Conservation (phyloP, 2,113 vertebrate species). For the Pelusios castaneus region DNA sequence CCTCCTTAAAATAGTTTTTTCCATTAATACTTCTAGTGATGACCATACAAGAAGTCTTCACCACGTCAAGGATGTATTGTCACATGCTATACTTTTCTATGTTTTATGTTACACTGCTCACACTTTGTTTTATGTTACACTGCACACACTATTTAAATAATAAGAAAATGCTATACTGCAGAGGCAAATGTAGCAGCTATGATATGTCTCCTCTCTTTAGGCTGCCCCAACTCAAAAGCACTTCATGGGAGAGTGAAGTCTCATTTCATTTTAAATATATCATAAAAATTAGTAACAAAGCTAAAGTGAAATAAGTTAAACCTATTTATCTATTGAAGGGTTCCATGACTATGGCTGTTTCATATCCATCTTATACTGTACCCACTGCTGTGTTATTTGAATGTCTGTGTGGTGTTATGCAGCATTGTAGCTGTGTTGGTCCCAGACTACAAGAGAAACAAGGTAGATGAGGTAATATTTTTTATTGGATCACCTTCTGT, state of each 20-base stretch:
- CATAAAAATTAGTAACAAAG: conserved; percentile 25
- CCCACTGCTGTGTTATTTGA: background rate
- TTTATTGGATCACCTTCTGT: too few relatives aligned
- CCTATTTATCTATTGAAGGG: background rate
- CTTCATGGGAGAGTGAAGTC: conserved; percentile 8
- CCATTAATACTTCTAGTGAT: background rate
- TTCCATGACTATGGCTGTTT: background rate
- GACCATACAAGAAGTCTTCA: background rate
- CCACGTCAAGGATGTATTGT: background rate
- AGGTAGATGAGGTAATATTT: too few relatives aligned
- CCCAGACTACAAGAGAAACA: background rate
- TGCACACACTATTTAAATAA: background rate
- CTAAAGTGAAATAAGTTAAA: conserved; percentile 1
- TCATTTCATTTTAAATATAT: conserved; percentile 27
- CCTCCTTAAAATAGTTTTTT: background rate
- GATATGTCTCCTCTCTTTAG: background rate
- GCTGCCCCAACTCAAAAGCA: background rate
- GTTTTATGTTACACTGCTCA: background rate
- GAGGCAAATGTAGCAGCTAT: background rate
- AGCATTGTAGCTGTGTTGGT: background rate
- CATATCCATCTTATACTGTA: conserved; percentile 8
- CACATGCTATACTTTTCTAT: background rate
- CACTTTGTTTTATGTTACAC: background rate
- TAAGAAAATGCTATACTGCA: background rate
- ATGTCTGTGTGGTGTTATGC: background rate